Evolutionary conservation across 2,113 vertebrate species (phyloP), one percentile per base, ranked within the genome.

Genomic region (Elachura formosa): DNA sequence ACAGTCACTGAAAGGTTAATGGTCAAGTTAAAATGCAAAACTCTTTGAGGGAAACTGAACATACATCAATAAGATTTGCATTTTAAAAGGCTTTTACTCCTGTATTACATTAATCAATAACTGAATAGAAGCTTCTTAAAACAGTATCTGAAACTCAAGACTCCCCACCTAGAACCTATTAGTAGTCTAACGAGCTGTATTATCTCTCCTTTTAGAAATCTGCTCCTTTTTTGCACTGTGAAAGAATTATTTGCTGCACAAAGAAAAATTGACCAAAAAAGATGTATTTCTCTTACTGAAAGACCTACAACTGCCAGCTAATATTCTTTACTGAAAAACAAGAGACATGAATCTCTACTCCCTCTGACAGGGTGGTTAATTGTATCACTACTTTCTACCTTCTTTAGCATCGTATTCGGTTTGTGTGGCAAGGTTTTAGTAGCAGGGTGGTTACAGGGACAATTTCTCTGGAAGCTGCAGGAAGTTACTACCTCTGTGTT

Each of bases 191-290:
- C 7, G 83, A 51, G 26, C 18, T 43, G 6, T 23, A 59, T 18
- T 18, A 21, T 41, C 12, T 72, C 29, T 41, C 20, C 15, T 49
- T 59, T 34, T 8, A 43, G 6, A 43, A 29, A 80, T 11, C 22
- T 41, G 11, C 22, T 76, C 33, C 18, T 68, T 38, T 55, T 59
- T 68, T 63, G 28, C 19, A 38, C 18, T 0, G 0, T n/a, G 49
- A 80, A 36, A 28, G 0, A 71, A 33, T 67, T 84, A 49, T 59
- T 63, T 71, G 17, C 22, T 58, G 6, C 55, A 45, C 23, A 33
- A 11, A 13, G 15, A 41, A 34, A 63, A 21, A 58, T 0, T 55
- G 33, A 72, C 40, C 40, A 76, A 84, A 48, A 55, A 36, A 84
- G 5, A 71, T 0, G 0, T 6, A 29, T 41, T 86, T 76, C 68